Base-by-base conservation (phyloP, 2,888 invertebrate genomes). In the Amaurobius ferox region DNA sequence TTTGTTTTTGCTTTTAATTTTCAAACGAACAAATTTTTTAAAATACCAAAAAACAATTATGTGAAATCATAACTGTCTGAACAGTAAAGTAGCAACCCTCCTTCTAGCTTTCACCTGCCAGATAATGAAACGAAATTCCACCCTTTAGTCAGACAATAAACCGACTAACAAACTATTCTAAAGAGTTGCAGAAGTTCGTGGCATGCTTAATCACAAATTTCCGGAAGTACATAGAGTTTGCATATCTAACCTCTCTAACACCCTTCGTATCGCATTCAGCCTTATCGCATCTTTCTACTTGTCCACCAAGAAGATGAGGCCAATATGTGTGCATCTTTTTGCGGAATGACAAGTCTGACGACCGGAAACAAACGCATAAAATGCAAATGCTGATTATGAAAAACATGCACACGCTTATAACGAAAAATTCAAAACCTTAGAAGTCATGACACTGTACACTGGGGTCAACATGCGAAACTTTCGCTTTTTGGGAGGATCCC, bases 401-500 rank as follows among this genome's bases (percentile, higher is more conserved):
- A 55, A 55, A 55, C 19, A 55, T 23, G 55, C 55, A 55, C 19
- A 23, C 23, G 23, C 16, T 23, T 23, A 23, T 55, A 23, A 1
- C 13, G 16, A 1, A 19, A 29, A 6, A 29, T 64, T 29, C 61
- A 28, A 61, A 30, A 16, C 39, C 39, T 6, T 23, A 32, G n/a
- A 40, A n/a, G 68, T 68, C 68, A 28, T 28, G 39, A 39, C 16
- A 68, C 68, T 64, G 44, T 19, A 55, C 5, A 55, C 55, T 1
- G 55, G 23, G 55, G 55, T 55, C 55, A 55, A 55, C 19, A 55
- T 23, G 55, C 55, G 7, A 1, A 44, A 39, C n/a, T 23, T 28
- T 30, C 40, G 44, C 32, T 30, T 55, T 64, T 62, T 40, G 83
- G 83, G 77, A 72, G 77, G 44, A 72, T 66, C 76, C 70, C 30